A percentile compares a stretch with the other conserved stretches of the same genome.
These are phyloP conservation scores for Lucilia sericata DNA, from an alignment of 1,140 invertebrate genomes.

Conservation along the genomic window DNA sequence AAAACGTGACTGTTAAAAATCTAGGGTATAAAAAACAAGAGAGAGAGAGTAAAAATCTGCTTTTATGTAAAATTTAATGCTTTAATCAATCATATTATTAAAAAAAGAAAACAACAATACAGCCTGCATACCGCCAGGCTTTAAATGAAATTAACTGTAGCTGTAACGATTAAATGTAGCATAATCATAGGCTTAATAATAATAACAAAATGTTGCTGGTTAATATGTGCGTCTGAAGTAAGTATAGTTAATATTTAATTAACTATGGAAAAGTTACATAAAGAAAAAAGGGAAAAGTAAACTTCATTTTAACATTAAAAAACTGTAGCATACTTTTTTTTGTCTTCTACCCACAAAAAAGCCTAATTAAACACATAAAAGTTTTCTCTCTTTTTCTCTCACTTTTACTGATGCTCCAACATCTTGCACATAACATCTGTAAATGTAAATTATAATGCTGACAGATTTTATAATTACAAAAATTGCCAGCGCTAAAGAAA, in stretches of 20 bases:
- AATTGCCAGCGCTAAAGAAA: background rate
- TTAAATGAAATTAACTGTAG: no score
- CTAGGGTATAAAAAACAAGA: background rate
- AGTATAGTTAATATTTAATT: background rate
- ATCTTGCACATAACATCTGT: background rate
- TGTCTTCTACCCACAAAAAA: background rate
- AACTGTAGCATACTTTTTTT: background rate
- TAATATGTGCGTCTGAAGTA: background rate
- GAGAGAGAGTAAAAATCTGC: background rate
- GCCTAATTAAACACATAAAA: background rate
- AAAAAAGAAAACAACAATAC: background rate
- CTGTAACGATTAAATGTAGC: background rate
- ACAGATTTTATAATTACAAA: slow-evolving; percentile 13
- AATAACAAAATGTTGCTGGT: background rate
- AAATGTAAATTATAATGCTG: slow-evolving; percentile 4
- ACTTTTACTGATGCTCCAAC: no score
- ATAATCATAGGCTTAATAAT: background rate
- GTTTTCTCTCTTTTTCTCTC: no score
- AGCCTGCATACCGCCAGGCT: no score
- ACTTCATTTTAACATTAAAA: background rate
- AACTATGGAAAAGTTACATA: background rate
- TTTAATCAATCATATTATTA: slow-evolving; percentile 9
- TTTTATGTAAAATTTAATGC: background rate
- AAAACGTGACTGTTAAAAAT: slow-evolving; percentile 16
- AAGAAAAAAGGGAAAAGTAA: background rate